Evolutionary conservation across 1,140 invertebrate species (phyloP), one percentile per base, ranked within the genome.

Genomic region (Spodoptera litura): DNA sequence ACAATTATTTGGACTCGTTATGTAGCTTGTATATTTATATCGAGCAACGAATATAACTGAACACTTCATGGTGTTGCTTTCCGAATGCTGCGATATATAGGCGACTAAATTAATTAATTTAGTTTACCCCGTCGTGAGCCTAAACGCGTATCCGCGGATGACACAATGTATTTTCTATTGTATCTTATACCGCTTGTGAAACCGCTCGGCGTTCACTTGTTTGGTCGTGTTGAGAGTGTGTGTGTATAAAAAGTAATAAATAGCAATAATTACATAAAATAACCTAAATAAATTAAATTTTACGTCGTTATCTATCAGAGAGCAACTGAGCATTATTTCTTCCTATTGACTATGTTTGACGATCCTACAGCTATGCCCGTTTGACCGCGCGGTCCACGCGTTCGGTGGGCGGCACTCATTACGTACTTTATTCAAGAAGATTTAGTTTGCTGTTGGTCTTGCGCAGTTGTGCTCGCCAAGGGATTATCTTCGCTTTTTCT

Each of bases 371-470:
- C 27, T 68, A 13, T 13, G 51, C 61, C 31, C 59, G 49, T 13
- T 56, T 12, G 53, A 20, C 51, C 62, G 62, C 74, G 74, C 74
- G 74, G 74, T 66, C 20, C 12, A 12, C 31, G 56, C 74, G 62
- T 53, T 8, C 53, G 53, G 31, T 56, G 74, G 53, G 49, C 59
- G 49, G 12, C 52, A 55, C 52, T 66, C 5, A 68, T 75, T 82
- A 80, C 51, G 55, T 58, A 4, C 9, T 72, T 91, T 95, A 97
- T 90, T 97, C 97, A 79, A 97, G 93, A 80, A 97, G 95, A 89
- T 97, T 97, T 20, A 97, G 95, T 85, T 97, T 97, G 94, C 97
- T 98, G 90, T 98, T 98, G 3, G 98, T 98, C 94, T 98, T 98
- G 84, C 97, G 96, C 53, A 98, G 95, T 88, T 98, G 97, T 15